phyloP scores from a whole-genome alignment of 2,888 invertebrate species.

The Leptopilina syphax region DNA sequence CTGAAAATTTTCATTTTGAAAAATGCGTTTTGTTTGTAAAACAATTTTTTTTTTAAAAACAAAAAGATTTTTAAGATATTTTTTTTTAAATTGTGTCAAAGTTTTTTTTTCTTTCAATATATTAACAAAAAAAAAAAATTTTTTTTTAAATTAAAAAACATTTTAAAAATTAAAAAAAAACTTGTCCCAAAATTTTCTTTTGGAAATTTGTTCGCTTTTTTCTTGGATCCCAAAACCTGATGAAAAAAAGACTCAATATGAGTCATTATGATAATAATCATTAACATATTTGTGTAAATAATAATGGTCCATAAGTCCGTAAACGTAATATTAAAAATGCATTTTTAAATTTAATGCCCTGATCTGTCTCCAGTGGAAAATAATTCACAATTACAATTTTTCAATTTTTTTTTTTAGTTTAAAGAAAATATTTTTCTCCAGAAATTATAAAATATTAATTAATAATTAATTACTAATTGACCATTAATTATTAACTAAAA shows the following conservation, averaged over 20 bases:
- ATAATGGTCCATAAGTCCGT: constrained; percentile 39
- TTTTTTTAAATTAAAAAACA: not conserved
- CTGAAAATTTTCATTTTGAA: too few species aligned
- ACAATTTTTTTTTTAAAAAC: too few species aligned
- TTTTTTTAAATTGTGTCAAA: too few species aligned
- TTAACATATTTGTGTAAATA: constrained; percentile 40
- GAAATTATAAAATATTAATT: too few species aligned
- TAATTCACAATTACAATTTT: not conserved
- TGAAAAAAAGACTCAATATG: constrained; percentile 64
- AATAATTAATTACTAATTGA: too few species aligned
- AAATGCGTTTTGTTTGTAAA: too few species aligned
- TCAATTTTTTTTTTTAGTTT: not conserved
- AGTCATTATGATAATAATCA: constrained; percentile 55
- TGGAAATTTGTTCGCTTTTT: constrained; percentile 7
- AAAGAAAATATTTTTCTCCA: too few species aligned
- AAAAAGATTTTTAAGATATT: too few species aligned
- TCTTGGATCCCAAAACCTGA: constrained; percentile 31
- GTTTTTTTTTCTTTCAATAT: too few species aligned
- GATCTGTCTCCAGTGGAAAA: constrained; percentile 48
- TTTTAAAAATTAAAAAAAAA: not conserved
- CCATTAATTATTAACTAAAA: too few species aligned
- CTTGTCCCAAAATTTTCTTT: not conserved
- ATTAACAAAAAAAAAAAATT: not conserved
- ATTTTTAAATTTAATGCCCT: constrained; percentile 64
- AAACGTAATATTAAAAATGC: constrained; percentile 51